Evolutionary conservation across 23 tunicate species (phyloP).

Genomic region (Ascidia mentula): DNA sequence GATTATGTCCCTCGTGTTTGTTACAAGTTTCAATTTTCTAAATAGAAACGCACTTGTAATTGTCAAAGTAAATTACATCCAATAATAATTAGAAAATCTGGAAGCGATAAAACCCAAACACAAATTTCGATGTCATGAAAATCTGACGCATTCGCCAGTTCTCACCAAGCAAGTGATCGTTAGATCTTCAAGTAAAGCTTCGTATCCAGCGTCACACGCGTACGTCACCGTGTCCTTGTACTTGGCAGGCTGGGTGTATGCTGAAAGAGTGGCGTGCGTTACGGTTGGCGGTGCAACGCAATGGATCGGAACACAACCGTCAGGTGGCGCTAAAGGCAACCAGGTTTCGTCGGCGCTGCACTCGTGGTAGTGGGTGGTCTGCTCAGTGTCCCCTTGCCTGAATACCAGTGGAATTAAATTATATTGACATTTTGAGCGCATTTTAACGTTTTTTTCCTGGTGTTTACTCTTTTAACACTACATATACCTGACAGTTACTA

Average conservation of each 20-base stretch:
- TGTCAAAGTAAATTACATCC: too few species aligned
- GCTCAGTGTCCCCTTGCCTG: conserved; percentile 1
- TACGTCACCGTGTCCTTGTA: conserved; percentile 50
- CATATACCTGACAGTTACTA: too few species aligned
- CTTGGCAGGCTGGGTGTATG: background rate
- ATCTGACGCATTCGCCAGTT: background rate
- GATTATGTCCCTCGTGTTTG: too few species aligned
- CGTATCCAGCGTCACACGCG: conserved; percentile 60
- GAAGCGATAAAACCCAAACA: too few species aligned
- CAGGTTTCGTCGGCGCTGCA: background rate
- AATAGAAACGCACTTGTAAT: too few species aligned
- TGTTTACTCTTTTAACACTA: too few species aligned
- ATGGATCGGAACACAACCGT: conserved; percentile 33
- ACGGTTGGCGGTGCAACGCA: conserved; percentile 48
- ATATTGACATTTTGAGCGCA: background rate
- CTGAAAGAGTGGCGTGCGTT: conserved; percentile 4
- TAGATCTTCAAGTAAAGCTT: conserved; percentile 24
- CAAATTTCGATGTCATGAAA: too few species aligned
- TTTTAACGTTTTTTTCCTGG: too few species aligned
- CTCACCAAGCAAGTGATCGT: conserved; percentile 64
- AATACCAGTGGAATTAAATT: background rate
- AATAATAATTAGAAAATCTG: too few species aligned
- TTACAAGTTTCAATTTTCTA: too few species aligned
- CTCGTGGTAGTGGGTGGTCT: background rate
- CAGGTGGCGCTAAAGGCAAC: conserved; percentile 9